A percentile compares a stretch with the other conserved stretches of the same genome.
phyloP scores from a whole-genome alignment of 2,113 vertebrate genomes.

The Mastomys natalensis region DNA sequence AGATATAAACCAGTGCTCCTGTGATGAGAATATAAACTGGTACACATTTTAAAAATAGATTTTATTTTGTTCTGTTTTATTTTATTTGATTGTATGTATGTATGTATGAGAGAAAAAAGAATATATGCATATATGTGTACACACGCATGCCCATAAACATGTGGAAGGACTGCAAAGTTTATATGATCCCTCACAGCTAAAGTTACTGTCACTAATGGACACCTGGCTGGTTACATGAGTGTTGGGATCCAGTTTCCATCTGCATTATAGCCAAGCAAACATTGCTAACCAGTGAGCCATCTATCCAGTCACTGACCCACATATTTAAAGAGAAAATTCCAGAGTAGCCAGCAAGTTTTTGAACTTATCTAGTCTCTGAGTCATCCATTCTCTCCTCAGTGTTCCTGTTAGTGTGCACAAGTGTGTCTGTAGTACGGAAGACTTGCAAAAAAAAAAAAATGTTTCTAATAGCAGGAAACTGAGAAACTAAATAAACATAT shows the following conservation, averaged over 20 bases:
- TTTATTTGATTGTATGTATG: not conserved
- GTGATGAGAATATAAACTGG: not conserved
- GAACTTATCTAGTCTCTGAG: not conserved
- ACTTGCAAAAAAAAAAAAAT: not conserved
- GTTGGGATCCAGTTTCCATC: not conserved
- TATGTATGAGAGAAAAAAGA: not conserved
- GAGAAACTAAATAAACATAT: not conserved
- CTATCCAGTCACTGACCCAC: not conserved
- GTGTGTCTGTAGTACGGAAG: not conserved
- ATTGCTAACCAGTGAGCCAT: not conserved
- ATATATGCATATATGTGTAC: not conserved
- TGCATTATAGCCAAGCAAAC: not conserved
- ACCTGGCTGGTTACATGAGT: not conserved
- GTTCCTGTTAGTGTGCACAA: not conserved
- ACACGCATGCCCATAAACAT: too few species aligned
- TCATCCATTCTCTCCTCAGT: not conserved
- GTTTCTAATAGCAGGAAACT: not conserved
- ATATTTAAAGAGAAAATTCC: not conserved
- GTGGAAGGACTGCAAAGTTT: not conserved
- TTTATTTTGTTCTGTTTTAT: not conserved
- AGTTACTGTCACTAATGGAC: not conserved
- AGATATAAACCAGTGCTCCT: not conserved
- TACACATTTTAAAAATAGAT: not conserved
- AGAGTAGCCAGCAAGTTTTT: not conserved
- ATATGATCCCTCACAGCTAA: not conserved